Base-by-base conservation (phyloP, 2,797 vertebrate species). In the Diceros bicornis region DNA sequence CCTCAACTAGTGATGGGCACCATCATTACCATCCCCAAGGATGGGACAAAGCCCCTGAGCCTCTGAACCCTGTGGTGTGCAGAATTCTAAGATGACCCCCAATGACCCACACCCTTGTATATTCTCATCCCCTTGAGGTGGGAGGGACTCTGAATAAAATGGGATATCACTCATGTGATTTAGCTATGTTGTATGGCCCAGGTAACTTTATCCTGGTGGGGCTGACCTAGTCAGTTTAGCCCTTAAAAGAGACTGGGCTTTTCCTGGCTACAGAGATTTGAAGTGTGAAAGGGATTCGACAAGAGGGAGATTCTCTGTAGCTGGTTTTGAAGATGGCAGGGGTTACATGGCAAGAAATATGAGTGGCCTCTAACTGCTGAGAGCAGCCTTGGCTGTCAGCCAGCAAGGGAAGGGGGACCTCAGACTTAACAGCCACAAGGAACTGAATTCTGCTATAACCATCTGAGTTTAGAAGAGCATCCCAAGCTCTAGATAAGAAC, bases 71-170 rank as follows among this genome's bases (percentile, higher is more conserved):
- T 2, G 29, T 14, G 52, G n/a, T 0, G 1, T 29, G 2, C 34
- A 64, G 34, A 52, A 69, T 47, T 44, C 83, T 72, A 87, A 50
- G 75, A 37, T 3, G 61, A 57, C 50, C 47, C 47, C 52, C 72
- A 21, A 0, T 17, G 44, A 57, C 20, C 14, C 3, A 17, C 1
- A 0, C 8, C 61, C 27, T 18, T n/a, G 34, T 55, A 3, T 9
- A 27, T 10, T 34, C 61, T 61, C 69, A 23, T 55, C 25, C 72
- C 47, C 29, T 6, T 14, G 64, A 55, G 23, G 64, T 37, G 55
- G 84, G 68, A 89, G 16, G 61, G 77, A 8, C 62, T 50, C 52
- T 16, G 62, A 44, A 41, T 25, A 37, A 52, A 52, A 52, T 0
- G 4, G 52, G 50, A 4, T 14, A 13, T 62, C 69, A 29, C 25